Conservation (phyloP, 2,113 vertebrate species). For the Atherinomorus stipes region DNA sequence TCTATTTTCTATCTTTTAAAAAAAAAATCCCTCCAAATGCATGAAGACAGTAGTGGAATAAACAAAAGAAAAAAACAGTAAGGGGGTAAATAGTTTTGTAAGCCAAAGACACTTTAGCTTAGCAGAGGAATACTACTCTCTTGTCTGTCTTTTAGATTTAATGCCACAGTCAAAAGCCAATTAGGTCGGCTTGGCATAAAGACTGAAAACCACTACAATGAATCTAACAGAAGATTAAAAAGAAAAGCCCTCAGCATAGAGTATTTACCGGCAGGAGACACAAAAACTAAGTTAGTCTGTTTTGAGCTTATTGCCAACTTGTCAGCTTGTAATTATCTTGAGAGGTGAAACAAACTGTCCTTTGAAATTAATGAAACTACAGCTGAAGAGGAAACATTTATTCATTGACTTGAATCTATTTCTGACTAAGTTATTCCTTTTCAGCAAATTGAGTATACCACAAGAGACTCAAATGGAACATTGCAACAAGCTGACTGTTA, state of each 20-base stretch:
- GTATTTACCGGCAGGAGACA: constrained; percentile 2
- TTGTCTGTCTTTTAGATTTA: constrained; percentile 4
- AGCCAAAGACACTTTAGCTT: not conserved
- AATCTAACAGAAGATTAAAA: not conserved
- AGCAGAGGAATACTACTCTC: not conserved
- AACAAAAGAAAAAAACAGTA: too few relatives aligned
- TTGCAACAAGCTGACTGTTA: too few relatives aligned
- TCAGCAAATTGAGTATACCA: too few relatives aligned
- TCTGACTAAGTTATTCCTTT: too few relatives aligned
- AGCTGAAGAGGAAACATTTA: not conserved
- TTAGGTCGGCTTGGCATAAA: constrained; percentile 11
- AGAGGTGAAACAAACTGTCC: too few relatives aligned
- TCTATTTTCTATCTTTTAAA: too few relatives aligned
- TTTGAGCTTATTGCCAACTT: not conserved
- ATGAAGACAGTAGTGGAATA: too few relatives aligned
- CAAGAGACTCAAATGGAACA: not conserved
- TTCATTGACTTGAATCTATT: too few relatives aligned
- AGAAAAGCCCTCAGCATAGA: not conserved
- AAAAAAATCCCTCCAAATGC: too few relatives aligned
- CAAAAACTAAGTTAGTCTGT: not conserved
- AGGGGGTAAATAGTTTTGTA: too few relatives aligned
- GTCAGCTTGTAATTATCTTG: not conserved
- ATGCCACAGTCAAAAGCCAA: not conserved
- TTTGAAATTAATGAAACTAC: not conserved
- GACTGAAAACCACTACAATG: not conserved